Evolutionary conservation across 2,113 vertebrate species (phyloP), one percentile per base, ranked within the genome.

Genomic region (Pampusana beccarii): DNA sequence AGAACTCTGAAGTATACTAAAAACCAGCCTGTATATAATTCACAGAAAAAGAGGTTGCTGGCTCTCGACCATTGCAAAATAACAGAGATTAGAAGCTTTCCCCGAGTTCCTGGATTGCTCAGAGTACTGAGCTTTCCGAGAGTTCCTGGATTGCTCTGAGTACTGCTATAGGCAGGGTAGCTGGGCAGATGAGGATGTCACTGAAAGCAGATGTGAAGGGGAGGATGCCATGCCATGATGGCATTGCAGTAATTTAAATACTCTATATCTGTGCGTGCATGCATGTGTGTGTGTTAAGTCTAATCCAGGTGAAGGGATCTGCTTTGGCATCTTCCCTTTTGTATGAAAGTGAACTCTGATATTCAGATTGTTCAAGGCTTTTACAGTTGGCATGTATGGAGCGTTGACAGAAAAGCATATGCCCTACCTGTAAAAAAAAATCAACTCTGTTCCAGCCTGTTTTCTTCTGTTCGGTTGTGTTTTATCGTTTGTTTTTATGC

Each of bases 361-460:
- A 93, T 96, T 97, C 92, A 81, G 93, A 97, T 81, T 82, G 95
- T 92, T 93, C 80, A 10, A 86, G 86, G 88, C 60, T 51, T 60
- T 95, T 86, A 73, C 11, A 60, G 93, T 96, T 95, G 97, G 79
- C 78, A 72, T 70, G 70, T 74, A 31, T 88, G 88, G 94, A 84
- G 74, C 64, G 81, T 91, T 92, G 90, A 74, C 56, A 73, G 88
- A 78, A 90, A 89, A 92, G 74, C 0, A 0, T 86, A 74, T 92
- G 80, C 90, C 95, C 93, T 92, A 95, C 90, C 87, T 96, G 96
- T 97, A 92, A 73, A 96, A 95, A 95, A 91, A 89, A 23, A 3
- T 2, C 80, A 77, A 62, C 91, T 88, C 93, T 93, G 86, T 79
- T 93, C 90, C 73, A 88, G 85, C 73, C 93, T 57, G 42, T 86